Base-by-base conservation (phyloP, 2,113 vertebrate genomes). In the Hoplias malabaricus region DNA sequence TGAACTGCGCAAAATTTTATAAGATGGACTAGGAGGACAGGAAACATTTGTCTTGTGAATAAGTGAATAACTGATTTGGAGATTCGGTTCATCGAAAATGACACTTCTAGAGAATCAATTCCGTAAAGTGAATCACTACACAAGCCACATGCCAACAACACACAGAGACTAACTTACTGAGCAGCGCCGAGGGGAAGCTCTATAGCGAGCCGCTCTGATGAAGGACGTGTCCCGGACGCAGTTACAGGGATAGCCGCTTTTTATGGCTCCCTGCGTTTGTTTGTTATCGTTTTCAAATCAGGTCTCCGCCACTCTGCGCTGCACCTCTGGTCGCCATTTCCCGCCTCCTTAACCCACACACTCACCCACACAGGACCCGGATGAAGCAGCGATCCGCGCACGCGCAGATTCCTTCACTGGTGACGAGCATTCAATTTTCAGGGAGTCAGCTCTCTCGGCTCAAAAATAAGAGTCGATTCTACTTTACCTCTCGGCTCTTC, bases 301-400 rank as follows among this genome's bases (percentile, higher is more conserved):
- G 78, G 85, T 89, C 85, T 88, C 75, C 61, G 88, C 85, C 84
- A 89, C 89, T 86, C 85, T 88, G 90, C 88, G 93, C 88, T 91
- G 93, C 91, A 93, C 93, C 91, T 89, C 91, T 93, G 90, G 95
- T 92, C 96, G 95, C 96, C 95, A 97, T 96, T 96, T 97, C 96
- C 95, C 96, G 95, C 96, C 96, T 93, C 91, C 82, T 84, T 95
- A 95, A 94, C 93, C 34, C 93, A 31, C 92, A 90, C 93, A 92
- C 89, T 84, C 75, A 72, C 78, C 84, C 67, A 88, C 88, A 91
- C 90, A 21, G 89, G 93, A 94, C 96, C 95, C 95, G 95, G 94
- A 96, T 95, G 92, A 73, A 66, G 4, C 3, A 19, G 4, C 29
- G 27, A 4, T 25, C 23, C 23, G 69, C 69, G 74, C 77, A 77